Percentiles rank a stretch among this genome's conserved stretches.
Evolutionary conservation across 1,140 invertebrate species (phyloP).

Genomic region (Euglossa dilemma): DNA sequence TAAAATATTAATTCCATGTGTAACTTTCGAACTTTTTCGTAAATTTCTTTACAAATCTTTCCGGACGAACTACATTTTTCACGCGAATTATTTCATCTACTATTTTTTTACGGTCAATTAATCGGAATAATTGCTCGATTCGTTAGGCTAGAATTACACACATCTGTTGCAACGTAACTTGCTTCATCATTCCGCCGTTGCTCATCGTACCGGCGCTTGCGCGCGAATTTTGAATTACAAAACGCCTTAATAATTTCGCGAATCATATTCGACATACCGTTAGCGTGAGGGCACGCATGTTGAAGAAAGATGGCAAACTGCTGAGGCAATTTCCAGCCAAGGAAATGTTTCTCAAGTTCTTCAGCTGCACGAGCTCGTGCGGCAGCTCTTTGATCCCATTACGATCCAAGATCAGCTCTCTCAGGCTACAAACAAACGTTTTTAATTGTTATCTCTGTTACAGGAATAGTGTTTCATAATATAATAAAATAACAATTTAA

Average conservation of each 20-base stretch:
- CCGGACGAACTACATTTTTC: background rate
- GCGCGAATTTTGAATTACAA: constrained; percentile 30
- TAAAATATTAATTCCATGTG: no score
- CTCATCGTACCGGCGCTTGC: background rate
- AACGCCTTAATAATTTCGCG: constrained; percentile 7
- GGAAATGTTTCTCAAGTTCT: constrained; percentile 84
- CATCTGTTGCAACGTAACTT: background rate
- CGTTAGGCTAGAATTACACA: background rate
- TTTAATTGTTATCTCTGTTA: background rate
- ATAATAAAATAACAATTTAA: no score
- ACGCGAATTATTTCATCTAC: background rate
- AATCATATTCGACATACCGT: constrained; percentile 69
- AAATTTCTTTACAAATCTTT: no score
- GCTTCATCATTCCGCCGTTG: background rate
- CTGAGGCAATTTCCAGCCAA: constrained; percentile 85
- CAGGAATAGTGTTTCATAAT: no score
- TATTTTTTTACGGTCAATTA: background rate
- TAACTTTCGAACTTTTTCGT: no score
- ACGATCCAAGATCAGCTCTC: constrained; percentile 87
- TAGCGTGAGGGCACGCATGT: constrained; percentile 82
- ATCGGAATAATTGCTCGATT: constrained; percentile 1
- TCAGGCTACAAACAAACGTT: constrained; percentile 82
- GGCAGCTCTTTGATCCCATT: constrained; percentile 87
- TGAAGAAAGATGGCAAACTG: constrained; percentile 81
- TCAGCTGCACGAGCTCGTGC: constrained; percentile 83